These are phyloP conservation scores for zebrafish (Danio rerio) DNA, from an alignment of 2,113 vertebrate genomes.

Conservation along the genomic window DNA sequence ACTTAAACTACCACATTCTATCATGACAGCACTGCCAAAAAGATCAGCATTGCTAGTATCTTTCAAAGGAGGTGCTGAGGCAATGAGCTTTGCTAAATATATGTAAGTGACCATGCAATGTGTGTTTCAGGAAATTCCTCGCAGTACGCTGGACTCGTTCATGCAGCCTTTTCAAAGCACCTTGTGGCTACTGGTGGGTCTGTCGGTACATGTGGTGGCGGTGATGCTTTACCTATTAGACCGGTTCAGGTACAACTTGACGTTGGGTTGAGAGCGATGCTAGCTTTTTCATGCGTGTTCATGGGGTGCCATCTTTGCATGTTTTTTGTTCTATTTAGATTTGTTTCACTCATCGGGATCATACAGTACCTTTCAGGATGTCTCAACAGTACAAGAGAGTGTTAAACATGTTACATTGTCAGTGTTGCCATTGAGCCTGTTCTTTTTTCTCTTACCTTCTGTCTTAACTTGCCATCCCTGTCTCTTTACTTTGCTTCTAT, in stretches of 20 bases:
- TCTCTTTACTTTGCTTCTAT: constrained; percentile 37
- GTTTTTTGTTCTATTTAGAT: background rate
- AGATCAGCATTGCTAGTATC: background rate
- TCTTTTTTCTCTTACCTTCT: constrained; percentile 11
- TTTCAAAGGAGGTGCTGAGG: background rate
- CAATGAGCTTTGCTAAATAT: background rate
- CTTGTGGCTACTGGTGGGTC: constrained; percentile 93
- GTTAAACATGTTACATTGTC: background rate
- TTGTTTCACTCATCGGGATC: background rate
- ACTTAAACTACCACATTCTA: background rate
- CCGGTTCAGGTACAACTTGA: constrained; percentile 88
- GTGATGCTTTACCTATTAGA: constrained; percentile 98
- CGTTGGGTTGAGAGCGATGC: background rate
- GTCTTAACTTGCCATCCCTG: constrained; percentile 26
- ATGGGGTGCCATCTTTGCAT: background rate
- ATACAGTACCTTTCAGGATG: constrained; percentile 24
- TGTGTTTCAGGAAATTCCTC: constrained; percentile 90
- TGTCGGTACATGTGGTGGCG: constrained; percentile 97
- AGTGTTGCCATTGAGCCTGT: constrained; percentile 22
- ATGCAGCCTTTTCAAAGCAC: constrained; percentile 99
- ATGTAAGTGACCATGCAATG: background rate
- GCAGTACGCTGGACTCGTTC: constrained; percentile 96
- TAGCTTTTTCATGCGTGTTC: constrained; percentile 2
- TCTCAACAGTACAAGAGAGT: constrained; percentile 27
- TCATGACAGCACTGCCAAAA: background rate